phyloP scores from a whole-genome alignment of 2,888 invertebrate species.

The Gastrophysa polygoni region DNA sequence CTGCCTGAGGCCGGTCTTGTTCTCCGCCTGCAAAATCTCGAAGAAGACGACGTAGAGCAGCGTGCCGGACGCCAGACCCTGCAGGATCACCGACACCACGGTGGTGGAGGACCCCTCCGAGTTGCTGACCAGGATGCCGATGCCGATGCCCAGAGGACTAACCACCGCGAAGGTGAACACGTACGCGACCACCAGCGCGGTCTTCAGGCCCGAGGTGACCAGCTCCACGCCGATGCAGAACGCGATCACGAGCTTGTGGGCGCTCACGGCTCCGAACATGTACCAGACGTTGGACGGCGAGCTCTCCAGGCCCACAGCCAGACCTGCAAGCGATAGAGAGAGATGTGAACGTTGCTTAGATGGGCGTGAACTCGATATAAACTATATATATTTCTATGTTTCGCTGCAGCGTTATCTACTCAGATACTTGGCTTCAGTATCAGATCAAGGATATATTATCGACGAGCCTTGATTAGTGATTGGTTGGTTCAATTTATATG shows the following conservation, averaged over 20 bases:
- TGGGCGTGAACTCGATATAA: too few relatives aligned
- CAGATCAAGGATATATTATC: too few relatives aligned
- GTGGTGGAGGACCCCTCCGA: slow-evolving; percentile 65
- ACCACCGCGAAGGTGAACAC: slow-evolving; percentile 79
- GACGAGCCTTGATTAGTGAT: too few relatives aligned
- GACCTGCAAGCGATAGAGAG: too few relatives aligned
- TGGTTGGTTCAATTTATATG: too few relatives aligned
- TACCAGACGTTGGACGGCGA: slow-evolving; percentile 65
- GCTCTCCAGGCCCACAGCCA: slow-evolving; percentile 79
- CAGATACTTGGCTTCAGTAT: too few relatives aligned
- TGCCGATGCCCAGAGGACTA: slow-evolving; percentile 80
- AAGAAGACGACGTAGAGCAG: slow-evolving; percentile 96
- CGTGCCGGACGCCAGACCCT: slow-evolving; percentile 91
- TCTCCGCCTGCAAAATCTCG: slow-evolving; percentile 77
- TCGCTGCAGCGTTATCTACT: too few relatives aligned
- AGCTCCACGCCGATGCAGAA: slow-evolving; percentile 88
- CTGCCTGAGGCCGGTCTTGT: slow-evolving; percentile 67
- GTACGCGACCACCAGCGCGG: slow-evolving; percentile 68
- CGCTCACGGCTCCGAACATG: slow-evolving; percentile 83
- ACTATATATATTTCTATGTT: too few relatives aligned
- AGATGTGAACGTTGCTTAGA: too few relatives aligned
- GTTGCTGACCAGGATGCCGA: slow-evolving; percentile 71
- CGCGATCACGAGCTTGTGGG: slow-evolving; percentile 85
- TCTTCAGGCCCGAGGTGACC: slow-evolving; percentile 72
- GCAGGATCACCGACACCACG: slow-evolving; percentile 69